A percentile compares a stretch with the other conserved stretches of the same genome.
phyloP scores from a whole-genome alignment of 2,113 vertebrate species.

The Alligator sinensis region DNA sequence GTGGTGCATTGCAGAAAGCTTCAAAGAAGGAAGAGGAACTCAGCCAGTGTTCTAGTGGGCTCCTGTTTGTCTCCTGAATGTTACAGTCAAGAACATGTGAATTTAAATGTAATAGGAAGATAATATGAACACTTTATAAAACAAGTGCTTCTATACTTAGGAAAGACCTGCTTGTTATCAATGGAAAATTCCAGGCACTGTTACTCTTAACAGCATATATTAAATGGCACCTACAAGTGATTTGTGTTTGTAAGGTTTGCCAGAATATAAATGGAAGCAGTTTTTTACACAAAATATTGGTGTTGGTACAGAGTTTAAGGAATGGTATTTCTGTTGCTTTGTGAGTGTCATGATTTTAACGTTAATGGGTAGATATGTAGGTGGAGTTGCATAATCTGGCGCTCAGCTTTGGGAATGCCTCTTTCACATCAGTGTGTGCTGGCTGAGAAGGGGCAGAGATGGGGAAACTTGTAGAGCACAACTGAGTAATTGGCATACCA shows the following conservation, averaged over 20 bases:
- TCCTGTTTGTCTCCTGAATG: constrained; percentile 5
- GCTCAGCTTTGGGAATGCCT: accelerated
- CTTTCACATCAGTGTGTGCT: accelerated
- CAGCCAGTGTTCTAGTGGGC: background rate
- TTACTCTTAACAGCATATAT: constrained; percentile 57
- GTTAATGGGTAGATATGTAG: background rate
- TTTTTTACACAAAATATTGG: constrained; percentile 61
- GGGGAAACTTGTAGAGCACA: background rate
- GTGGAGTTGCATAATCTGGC: background rate
- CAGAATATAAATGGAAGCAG: constrained; percentile 65
- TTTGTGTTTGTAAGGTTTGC: constrained; percentile 62
- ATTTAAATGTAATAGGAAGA: constrained; percentile 62
- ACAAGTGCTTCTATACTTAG: constrained; percentile 79
- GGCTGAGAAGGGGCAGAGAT: background rate
- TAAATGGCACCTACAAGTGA: constrained; percentile 72
- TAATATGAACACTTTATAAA: constrained; percentile 73
- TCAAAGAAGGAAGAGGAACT: background rate
- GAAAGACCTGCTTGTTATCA: constrained; percentile 70
- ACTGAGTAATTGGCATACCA: background rate
- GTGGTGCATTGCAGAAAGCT: background rate
- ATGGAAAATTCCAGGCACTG: constrained; percentile 74
- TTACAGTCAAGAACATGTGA: constrained; percentile 2
- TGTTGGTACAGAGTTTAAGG: background rate
- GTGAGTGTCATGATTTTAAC: background rate
- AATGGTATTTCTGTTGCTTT: background rate